phyloP scores from a whole-genome alignment of 2,113 vertebrate species.

The Actinemys pallida region DNA sequence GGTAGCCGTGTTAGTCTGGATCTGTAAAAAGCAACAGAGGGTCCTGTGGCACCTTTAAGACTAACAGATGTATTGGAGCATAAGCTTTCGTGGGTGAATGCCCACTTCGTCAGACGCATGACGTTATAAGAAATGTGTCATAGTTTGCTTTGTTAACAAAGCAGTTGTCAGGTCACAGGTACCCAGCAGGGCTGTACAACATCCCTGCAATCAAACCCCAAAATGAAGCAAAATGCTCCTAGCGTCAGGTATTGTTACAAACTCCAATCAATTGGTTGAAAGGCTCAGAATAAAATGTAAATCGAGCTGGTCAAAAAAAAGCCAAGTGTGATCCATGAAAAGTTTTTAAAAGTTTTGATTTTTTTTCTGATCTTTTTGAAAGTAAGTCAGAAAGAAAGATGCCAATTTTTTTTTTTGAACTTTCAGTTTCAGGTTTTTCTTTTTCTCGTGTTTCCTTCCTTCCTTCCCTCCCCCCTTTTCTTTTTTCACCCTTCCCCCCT shows the following conservation, averaged over 20 bases:
- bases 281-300: neutral
- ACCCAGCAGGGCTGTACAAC: fast-evolving
- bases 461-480: neutral
- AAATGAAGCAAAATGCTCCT: neutral
- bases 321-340: neutral
- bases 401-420: neutral
- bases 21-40: no score
- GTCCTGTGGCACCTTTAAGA: no score
- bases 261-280: neutral
- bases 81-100: no score
- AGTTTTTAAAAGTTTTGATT: neutral
- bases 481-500: neutral
- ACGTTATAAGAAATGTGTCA: neutral
- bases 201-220: neutral
- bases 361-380: neutral
- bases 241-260: neutral
- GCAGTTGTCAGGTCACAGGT: neutral
- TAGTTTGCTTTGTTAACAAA: neutral
- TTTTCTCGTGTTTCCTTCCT: neutral
- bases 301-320: neutral
- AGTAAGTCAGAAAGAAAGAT: no score
- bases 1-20: no score
- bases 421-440: neutral
- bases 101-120: no score
- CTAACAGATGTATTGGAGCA: no score